phyloP scores from a whole-genome alignment of 2,797 vertebrate genomes.

The Toxotes lorentzi region DNA sequence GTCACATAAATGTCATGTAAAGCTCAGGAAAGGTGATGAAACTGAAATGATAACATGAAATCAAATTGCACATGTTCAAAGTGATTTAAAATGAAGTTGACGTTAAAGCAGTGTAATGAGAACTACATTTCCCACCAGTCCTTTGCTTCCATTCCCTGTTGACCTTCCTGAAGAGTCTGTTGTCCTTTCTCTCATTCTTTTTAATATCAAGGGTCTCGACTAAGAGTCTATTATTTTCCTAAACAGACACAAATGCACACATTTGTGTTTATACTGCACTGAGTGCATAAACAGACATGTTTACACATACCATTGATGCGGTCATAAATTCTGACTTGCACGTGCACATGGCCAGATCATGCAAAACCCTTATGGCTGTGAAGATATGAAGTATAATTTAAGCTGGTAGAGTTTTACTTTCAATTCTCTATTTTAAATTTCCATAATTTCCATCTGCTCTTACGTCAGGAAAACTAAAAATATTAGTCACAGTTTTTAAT shows the following conservation, averaged over 20 bases:
- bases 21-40: not conserved
- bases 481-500: constrained; percentile 5
- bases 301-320: too few relatives aligned
- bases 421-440: too few relatives aligned
- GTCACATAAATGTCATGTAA: not conserved
- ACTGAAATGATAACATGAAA: not conserved
- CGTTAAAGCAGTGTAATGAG: not conserved
- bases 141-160: too few relatives aligned
- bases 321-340: not conserved
- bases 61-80: not conserved
- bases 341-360: not conserved
- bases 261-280: not conserved
- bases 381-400: not conserved
- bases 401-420: not conserved
- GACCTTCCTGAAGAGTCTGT: not conserved
- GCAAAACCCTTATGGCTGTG: not conserved
- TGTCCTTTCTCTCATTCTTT: not conserved
- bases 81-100: not conserved
- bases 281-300: not conserved
- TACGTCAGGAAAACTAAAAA: not conserved
- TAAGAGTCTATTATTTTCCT: not conserved
- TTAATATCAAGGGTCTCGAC: not conserved
- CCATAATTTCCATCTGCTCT: not conserved
- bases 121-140: constrained; percentile 1
- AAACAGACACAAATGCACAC: not conserved